Percentiles rank a stretch among this genome's conserved stretches.
These are phyloP conservation scores for Lysiphlebus fabarum DNA, from an alignment of 1,140 invertebrate genomes.

Conservation along the genomic window DNA sequence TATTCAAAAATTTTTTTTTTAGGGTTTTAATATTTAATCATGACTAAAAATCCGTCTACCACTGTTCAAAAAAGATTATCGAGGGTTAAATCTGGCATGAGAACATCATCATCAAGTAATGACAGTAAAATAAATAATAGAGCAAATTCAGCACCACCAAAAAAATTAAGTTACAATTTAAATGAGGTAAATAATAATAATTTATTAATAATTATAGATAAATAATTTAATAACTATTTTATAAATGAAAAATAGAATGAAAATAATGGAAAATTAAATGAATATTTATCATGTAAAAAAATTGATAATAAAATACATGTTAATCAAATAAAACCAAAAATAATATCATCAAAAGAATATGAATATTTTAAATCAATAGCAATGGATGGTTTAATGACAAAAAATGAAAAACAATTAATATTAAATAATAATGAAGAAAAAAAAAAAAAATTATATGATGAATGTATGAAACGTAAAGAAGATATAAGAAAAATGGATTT, in stretches of 20 bases:
- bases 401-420: slow-evolving; percentile 33
- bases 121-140: neutral
- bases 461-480: slow-evolving; percentile 42
- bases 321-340: slow-evolving; percentile 24
- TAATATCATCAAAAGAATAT: slow-evolving; percentile 43
- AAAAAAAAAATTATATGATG: slow-evolving; percentile 32
- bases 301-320: neutral
- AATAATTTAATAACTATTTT: too few species aligned
- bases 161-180: neutral
- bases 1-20: neutral
- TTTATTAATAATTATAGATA: too few species aligned
- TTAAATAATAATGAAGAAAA: slow-evolving; percentile 28
- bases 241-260: too few species aligned
- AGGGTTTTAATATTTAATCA: neutral
- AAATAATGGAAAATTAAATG: neutral
- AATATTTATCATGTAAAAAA: neutral
- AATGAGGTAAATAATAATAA: slow-evolving; percentile 14
- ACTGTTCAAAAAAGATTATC: neutral
- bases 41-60: slow-evolving; percentile 2
- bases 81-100: neutral
- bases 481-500: slow-evolving; percentile 39
- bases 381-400: slow-evolving; percentile 26
- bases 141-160: slow-evolving; percentile 7
- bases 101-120: neutral
- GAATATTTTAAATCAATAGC: slow-evolving; percentile 33